Evolutionary conservation across 2,888 invertebrate species (phyloP).

Genomic region (Cheilosia grossa): DNA sequence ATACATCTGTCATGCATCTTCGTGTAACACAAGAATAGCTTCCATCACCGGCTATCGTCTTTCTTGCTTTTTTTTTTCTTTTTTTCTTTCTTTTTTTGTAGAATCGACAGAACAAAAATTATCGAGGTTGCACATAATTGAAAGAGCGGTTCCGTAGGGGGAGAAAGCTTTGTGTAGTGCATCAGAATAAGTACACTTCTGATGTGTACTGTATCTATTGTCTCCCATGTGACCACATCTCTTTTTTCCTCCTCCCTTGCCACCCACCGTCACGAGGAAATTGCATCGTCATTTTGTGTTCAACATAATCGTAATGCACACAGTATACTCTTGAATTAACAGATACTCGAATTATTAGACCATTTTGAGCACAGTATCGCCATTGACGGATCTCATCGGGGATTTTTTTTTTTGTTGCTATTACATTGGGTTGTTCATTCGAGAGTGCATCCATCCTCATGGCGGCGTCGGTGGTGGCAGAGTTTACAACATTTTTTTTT

Average conservation of each 20-base stretch:
- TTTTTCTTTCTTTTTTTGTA: constrained; percentile 18
- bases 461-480: neutral
- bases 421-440: constrained; percentile 38
- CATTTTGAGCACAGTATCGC: constrained; percentile 60
- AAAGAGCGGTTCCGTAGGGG: constrained; percentile 64
- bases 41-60: constrained; percentile 35
- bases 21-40: constrained; percentile 56
- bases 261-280: constrained; percentile 33
- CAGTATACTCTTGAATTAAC: constrained; percentile 42
- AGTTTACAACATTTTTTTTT: neutral
- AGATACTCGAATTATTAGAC: constrained; percentile 69
- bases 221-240: constrained; percentile 35
- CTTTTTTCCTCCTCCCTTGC: neutral
- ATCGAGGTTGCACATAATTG: constrained; percentile 71
- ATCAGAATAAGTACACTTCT: constrained; percentile 54
- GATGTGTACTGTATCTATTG: constrained; percentile 54
- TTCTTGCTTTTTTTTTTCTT: constrained; percentile 5
- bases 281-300: constrained; percentile 71
- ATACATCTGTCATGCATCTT: constrained; percentile 55
- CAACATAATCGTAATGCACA: constrained; percentile 56
- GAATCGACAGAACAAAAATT: constrained; percentile 58
- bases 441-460: constrained; percentile 18
- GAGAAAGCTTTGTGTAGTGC: constrained; percentile 59
- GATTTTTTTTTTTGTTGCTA: constrained; percentile 28
- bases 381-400: constrained; percentile 57